These are phyloP conservation scores for Trichonephila clavata DNA, from an alignment of 1,140 invertebrate genomes.

Conservation along the genomic window DNA sequence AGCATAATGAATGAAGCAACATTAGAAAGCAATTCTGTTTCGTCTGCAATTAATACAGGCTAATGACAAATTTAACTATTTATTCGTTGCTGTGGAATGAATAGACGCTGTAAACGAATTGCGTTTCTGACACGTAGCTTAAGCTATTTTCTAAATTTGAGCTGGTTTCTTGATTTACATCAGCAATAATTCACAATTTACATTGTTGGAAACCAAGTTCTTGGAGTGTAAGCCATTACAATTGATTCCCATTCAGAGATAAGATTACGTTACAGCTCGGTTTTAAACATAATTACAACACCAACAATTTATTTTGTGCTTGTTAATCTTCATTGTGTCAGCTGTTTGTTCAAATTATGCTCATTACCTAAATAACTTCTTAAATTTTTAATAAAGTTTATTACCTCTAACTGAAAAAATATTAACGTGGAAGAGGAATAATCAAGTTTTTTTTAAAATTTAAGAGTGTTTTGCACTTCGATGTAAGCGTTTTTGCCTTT, in stretches of 20 bases:
- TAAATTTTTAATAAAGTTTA: no score
- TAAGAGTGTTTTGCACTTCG: no score
- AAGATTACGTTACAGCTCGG: no score
- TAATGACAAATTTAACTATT: slow-evolving; percentile 65
- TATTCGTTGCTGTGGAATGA: slow-evolving; percentile 41
- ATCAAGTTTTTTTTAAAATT: no score
- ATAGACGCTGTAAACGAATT: slow-evolving; percentile 51
- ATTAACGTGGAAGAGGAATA: no score
- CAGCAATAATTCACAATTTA: slow-evolving; percentile 6
- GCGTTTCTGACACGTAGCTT: slow-evolving; percentile 38
- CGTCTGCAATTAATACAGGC: slow-evolving; percentile 42
- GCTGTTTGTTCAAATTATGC: no score
- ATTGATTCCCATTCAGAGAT: not conserved
- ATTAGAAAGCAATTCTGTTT: slow-evolving; percentile 54
- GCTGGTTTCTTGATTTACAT: slow-evolving; percentile 24
- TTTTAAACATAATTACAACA: no score
- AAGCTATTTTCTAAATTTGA: slow-evolving; percentile 45
- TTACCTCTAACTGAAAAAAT: no score
- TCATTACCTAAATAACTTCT: no score
- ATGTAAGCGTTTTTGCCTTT: no score
- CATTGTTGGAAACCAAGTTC: not conserved
- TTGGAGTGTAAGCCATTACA: not conserved
- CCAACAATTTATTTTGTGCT: no score
- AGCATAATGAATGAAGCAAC: slow-evolving; percentile 31
- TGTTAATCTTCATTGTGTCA: no score